These are phyloP conservation scores for Plestiodon gilberti DNA, from an alignment of 2,113 vertebrate species.

Conservation along the genomic window DNA sequence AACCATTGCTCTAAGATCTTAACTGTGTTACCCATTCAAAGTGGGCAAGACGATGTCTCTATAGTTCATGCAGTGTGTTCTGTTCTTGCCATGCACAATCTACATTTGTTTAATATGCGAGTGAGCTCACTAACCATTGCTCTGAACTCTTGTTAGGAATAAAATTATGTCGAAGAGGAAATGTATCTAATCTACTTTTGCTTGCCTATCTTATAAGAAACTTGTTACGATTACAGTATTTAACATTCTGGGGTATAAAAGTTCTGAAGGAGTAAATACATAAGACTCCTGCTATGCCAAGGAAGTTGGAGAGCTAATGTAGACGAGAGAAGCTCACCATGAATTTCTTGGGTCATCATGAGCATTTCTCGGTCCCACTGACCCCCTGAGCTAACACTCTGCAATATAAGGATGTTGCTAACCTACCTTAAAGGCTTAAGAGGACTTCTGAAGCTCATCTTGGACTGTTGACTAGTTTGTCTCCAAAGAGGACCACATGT, in stretches of 20 bases:
- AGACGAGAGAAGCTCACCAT: no score
- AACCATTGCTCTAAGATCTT: not conserved
- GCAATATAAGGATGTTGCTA: not conserved
- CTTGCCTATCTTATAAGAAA: not conserved
- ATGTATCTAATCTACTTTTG: not conserved
- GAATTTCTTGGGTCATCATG: not conserved
- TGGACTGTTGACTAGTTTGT: not conserved
- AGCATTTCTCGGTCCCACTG: not conserved
- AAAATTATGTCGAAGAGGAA: not conserved
- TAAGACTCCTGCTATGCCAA: not conserved
- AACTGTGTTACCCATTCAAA: not conserved
- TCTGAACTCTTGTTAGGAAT: not conserved
- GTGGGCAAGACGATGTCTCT: not conserved
- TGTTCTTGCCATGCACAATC: not conserved
- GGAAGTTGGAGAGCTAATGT: not conserved
- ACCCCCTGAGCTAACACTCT: not conserved
- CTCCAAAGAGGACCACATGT: not conserved
- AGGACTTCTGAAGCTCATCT: not conserved
- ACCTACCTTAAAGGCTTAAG: not conserved
- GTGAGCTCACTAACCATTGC: not conserved
- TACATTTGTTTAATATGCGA: no score
- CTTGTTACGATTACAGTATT: not conserved
- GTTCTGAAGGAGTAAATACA: not conserved
- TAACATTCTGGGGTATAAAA: not conserved
- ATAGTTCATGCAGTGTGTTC: not conserved